These are phyloP conservation scores for Catamblyrhynchus diadema DNA, from an alignment of 2,797 vertebrate genomes.

Conservation along the genomic window DNA sequence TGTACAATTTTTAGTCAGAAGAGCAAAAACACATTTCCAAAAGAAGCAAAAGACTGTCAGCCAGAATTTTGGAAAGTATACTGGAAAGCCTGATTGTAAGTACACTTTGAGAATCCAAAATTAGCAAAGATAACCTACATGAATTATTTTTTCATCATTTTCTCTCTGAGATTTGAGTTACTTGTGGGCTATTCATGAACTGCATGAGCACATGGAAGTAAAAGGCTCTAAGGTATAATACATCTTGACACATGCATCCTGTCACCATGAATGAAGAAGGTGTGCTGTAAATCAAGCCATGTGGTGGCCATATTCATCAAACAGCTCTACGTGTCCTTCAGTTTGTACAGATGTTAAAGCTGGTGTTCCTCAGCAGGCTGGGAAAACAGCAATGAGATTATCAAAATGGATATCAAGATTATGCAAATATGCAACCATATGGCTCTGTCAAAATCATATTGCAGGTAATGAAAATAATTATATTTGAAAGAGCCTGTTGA, in stretches of 20 bases:
- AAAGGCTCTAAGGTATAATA: not conserved
- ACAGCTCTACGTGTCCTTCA: not conserved
- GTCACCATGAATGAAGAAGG: not conserved
- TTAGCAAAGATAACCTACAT: not conserved
- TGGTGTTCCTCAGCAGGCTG: not conserved
- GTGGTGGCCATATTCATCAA: not conserved
- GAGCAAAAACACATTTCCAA: not conserved
- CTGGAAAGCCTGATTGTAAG: not conserved
- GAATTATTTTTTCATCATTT: not conserved
- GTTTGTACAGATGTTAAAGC: not conserved
- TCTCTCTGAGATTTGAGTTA: not conserved
- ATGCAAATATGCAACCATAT: not conserved
- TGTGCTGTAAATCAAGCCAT: not conserved
- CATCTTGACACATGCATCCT: not conserved
- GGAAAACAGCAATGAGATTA: not conserved
- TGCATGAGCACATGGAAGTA: not conserved
- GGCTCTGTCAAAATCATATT: not conserved
- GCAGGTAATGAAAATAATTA: not conserved
- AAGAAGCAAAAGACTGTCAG: not conserved
- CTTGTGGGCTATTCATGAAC: not conserved
- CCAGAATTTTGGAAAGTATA: not conserved
- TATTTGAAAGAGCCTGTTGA: not conserved
- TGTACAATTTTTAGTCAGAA: not conserved
- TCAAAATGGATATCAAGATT: not conserved
- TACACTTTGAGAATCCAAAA: not conserved